phyloP scores from a whole-genome alignment of 1,140 invertebrate species.

The Lasioglossum baleicum region DNA sequence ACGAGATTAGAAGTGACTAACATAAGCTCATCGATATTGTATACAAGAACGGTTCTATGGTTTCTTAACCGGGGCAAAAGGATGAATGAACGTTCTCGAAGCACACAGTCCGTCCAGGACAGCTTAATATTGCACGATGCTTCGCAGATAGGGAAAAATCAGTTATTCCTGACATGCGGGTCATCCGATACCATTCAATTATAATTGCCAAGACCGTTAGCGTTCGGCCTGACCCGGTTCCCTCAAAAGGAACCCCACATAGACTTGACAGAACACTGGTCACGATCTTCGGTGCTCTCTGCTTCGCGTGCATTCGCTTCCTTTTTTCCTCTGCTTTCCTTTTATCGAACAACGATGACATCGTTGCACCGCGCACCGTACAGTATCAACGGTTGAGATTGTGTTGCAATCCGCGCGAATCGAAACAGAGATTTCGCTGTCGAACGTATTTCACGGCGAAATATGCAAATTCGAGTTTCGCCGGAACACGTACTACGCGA shows the following conservation, averaged over 20 bases:
- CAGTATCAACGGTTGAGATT: conserved; percentile 26
- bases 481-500: background rate
- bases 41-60: no score
- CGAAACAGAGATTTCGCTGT: conserved; percentile 44
- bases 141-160: conserved; percentile 10
- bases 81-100: no score
- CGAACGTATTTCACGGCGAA: conserved; percentile 30
- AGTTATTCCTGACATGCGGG: conserved; percentile 19
- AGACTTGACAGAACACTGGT: background rate
- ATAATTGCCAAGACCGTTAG: conserved; percentile 4
- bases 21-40: no score
- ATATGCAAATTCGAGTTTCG: conserved; percentile 55
- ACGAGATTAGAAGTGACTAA: no score
- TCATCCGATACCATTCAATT: conserved; percentile 25
- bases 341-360: conserved; percentile 2
- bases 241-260: background rate
- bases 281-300: background rate
- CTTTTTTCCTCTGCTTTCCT: background rate
- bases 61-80: no score
- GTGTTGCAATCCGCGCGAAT: conserved; percentile 50
- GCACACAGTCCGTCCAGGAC: no score
- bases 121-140: background rate
- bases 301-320: background rate
- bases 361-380: conserved; percentile 22
- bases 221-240: conserved; percentile 4